A percentile compares a stretch with the other conserved stretches of the same genome.
These are phyloP conservation scores for Drosophila sturtevanti DNA, from an alignment of 1,140 invertebrate genomes.

Conservation along the genomic window DNA sequence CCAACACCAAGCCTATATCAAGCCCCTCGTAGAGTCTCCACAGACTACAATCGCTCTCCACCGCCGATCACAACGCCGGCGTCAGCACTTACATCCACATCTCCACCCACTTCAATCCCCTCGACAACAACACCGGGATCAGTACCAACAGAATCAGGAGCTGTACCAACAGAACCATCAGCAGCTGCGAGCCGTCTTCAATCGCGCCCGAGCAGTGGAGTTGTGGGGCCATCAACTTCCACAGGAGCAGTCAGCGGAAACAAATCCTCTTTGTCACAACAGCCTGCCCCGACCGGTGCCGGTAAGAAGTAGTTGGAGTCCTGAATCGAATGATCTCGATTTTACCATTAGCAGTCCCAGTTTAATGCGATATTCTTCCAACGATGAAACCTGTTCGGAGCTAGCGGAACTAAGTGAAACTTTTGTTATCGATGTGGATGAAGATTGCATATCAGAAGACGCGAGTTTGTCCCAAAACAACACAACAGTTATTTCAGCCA, in stretches of 20 bases:
- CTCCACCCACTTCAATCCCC: constrained; percentile 40
- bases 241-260: constrained; percentile 56
- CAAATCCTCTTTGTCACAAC: constrained; percentile 80
- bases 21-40: constrained; percentile 24
- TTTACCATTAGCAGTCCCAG: constrained; percentile 81
- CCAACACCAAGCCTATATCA: constrained; percentile 20
- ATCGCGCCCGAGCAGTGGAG: constrained; percentile 74
- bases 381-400: constrained; percentile 56
- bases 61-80: constrained; percentile 46
- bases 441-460: constrained; percentile 32
- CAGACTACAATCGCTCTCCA: constrained; percentile 63
- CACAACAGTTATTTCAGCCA: constrained; percentile 68
- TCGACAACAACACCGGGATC: constrained; percentile 17
- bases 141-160: constrained; percentile 12
- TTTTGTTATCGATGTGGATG: constrained; percentile 39
- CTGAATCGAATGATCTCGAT: constrained; percentile 57
- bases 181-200: constrained; percentile 70
- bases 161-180: too few species aligned
- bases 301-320: constrained; percentile 79
- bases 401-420: constrained; percentile 61
- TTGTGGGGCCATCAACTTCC: constrained; percentile 76
- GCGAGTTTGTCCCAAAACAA: constrained; percentile 68
- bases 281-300: constrained; percentile 75
- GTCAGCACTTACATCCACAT: constrained; percentile 37
- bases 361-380: constrained; percentile 71